Evolutionary conservation across 2,888 invertebrate species (phyloP).

Genomic region (Melanostoma mellinum): DNA sequence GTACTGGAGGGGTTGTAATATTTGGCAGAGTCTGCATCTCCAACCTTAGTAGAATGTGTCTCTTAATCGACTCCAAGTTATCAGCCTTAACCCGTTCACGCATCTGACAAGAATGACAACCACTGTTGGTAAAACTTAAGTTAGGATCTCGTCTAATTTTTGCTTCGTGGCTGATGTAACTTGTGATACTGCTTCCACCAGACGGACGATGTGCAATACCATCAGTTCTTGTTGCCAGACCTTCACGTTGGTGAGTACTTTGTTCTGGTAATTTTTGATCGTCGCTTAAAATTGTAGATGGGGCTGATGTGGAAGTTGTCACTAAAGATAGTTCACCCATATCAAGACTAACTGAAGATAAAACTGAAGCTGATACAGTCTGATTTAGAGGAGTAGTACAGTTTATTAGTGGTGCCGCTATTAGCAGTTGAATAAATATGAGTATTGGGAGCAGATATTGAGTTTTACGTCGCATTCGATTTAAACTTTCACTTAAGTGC

Average conservation of each 20-base stretch:
- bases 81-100: conserved; percentile 85
- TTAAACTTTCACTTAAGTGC: conserved; percentile 27
- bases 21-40: conserved; percentile 86
- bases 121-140: conserved; percentile 63
- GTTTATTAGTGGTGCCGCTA: conserved; percentile 39
- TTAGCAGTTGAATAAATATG: conserved; percentile 54
- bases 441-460: conserved; percentile 51
- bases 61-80: conserved; percentile 86
- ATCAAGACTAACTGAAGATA: conserved; percentile 6
- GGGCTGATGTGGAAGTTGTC: conserved; percentile 9
- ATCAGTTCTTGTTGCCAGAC: background rate
- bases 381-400: conserved; percentile 54
- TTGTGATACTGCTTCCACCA: conserved; percentile 74
- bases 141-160: conserved; percentile 73
- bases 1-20: conserved; percentile 85
- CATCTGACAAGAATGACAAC: conserved; percentile 84
- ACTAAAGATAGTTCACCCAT: conserved; percentile 5
- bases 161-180: conserved; percentile 75
- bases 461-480: conserved; percentile 51
- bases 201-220: conserved; percentile 25
- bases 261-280: conserved; percentile 25
- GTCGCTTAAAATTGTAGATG: background rate
- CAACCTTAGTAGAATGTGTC: conserved; percentile 85
- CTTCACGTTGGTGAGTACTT: conserved; percentile 19
- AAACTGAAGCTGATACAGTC: conserved; percentile 28